phyloP scores from a whole-genome alignment of 2,888 invertebrate genomes.

The Dinocampus coccinellae region DNA sequence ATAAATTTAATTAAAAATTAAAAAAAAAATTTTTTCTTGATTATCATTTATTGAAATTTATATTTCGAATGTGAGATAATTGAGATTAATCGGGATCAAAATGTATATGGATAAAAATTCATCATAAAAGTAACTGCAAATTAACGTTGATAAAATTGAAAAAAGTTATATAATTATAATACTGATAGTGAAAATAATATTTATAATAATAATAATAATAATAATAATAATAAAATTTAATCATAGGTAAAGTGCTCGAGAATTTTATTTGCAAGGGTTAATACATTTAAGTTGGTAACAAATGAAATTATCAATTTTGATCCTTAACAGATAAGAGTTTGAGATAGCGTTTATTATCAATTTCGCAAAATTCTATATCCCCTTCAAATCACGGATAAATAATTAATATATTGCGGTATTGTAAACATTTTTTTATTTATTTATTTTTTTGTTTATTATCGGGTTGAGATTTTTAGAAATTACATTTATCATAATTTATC shows the following conservation, averaged over 20 bases:
- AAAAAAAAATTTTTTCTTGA: too few species aligned
- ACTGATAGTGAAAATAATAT: not conserved
- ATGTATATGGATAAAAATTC: not conserved
- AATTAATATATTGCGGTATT: not conserved
- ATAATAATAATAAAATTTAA: not conserved
- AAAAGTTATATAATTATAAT: not conserved
- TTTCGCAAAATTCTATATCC: not conserved
- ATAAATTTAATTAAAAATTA: not conserved
- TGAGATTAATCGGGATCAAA: conserved; percentile 11
- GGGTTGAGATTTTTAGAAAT: too few species aligned
- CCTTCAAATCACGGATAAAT: not conserved
- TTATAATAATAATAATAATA: not conserved
- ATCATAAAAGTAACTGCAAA: not conserved
- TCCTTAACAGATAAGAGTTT: not conserved
- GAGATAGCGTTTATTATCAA: not conserved
- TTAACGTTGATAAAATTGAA: not conserved
- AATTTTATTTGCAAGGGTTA: not conserved
- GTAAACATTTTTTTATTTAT: not conserved
- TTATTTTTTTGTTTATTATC: not conserved
- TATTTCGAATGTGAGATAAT: not conserved
- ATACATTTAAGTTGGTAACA: not conserved
- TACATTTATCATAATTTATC: too few species aligned
- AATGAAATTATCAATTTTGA: not conserved
- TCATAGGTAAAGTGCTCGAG: not conserved
- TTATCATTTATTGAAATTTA: not conserved